These are phyloP conservation scores for Platerodrilus igneus DNA, from an alignment of 2,888 invertebrate species.

Conservation along the genomic window DNA sequence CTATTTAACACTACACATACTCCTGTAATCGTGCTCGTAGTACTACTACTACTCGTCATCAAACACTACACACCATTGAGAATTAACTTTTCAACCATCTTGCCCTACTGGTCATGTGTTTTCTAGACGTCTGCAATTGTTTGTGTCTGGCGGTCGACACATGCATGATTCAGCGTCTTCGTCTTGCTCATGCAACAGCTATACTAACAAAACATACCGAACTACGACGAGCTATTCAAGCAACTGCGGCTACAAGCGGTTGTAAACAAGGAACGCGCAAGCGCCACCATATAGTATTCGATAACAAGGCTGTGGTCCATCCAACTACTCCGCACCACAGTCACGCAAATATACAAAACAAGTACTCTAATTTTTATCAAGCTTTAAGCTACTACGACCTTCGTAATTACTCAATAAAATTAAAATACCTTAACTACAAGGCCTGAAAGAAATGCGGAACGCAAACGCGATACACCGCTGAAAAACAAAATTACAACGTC, in stretches of 20 bases:
- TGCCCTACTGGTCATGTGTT: conserved; percentile 42
- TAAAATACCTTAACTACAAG: conserved; percentile 9
- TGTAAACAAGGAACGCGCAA: conserved; percentile 53
- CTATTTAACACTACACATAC: conserved; percentile 12
- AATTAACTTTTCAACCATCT: conserved; percentile 38
- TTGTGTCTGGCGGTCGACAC: conserved; percentile 32
- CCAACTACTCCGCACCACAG: too few species aligned
- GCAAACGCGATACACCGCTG: conserved; percentile 6
- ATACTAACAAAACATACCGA: conserved; percentile 6
- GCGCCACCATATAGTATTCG: conserved; percentile 47
- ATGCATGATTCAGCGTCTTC: conserved; percentile 21
- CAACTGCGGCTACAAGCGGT: conserved; percentile 34
- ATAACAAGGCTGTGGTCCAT: conserved; percentile 38
- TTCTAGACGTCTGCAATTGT: conserved; percentile 40
- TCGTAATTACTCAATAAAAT: too few species aligned
- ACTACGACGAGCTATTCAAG: conserved; percentile 8
- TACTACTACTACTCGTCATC: conserved; percentile 14
- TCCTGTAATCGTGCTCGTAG: too few species aligned
- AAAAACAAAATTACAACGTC: conserved; percentile 13
- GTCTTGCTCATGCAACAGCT: conserved; percentile 22
- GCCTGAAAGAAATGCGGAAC: conserved; percentile 5
- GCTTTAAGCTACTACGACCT: too few species aligned
- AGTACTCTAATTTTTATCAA: too few species aligned
- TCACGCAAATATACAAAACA: conserved; percentile 29
- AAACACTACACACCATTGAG: conserved; percentile 28